Conservation (phyloP, 2,888 invertebrate species). For the Drosophila tripunctata region DNA sequence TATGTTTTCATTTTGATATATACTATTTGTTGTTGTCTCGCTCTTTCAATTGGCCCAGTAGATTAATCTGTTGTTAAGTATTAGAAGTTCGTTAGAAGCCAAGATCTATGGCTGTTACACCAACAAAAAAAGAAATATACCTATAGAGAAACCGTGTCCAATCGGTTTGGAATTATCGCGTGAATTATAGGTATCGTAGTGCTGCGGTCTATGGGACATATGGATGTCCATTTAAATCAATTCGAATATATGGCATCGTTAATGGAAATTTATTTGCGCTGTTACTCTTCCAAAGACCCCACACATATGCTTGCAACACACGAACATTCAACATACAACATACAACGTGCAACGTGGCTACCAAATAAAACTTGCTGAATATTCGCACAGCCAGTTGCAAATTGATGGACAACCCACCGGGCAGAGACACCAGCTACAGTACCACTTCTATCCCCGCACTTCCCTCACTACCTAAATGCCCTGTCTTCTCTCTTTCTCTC, state of each 20-base stretch:
- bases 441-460: not conserved
- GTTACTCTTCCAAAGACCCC: conserved; percentile 54
- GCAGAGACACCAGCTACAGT: conserved; percentile 42
- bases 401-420: conserved; percentile 75
- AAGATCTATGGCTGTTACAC: not conserved
- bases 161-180: conserved; percentile 31
- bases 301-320: conserved; percentile 21
- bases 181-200: conserved; percentile 64
- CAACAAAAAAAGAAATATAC: not conserved
- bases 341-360: conserved; percentile 38
- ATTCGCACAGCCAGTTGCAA: conserved; percentile 71
- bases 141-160: not conserved
- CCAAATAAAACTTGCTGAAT: conserved; percentile 77
- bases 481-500: not conserved
- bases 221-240: conserved; percentile 81
- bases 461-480: no score
- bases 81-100: conserved; percentile 71
- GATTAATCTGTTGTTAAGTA: conserved; percentile 71
- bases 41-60: conserved; percentile 33
- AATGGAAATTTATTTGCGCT: conserved; percentile 80
- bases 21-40: not conserved
- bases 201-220: conserved; percentile 70
- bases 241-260: conserved; percentile 79
- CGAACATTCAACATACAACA: conserved; percentile 26
- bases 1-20: conserved; percentile 81